A percentile compares a stretch with the other conserved stretches of the same genome.
These are phyloP conservation scores for Gallinago paraguaiae DNA, from an alignment of 2,113 vertebrate species.

Conservation along the genomic window DNA sequence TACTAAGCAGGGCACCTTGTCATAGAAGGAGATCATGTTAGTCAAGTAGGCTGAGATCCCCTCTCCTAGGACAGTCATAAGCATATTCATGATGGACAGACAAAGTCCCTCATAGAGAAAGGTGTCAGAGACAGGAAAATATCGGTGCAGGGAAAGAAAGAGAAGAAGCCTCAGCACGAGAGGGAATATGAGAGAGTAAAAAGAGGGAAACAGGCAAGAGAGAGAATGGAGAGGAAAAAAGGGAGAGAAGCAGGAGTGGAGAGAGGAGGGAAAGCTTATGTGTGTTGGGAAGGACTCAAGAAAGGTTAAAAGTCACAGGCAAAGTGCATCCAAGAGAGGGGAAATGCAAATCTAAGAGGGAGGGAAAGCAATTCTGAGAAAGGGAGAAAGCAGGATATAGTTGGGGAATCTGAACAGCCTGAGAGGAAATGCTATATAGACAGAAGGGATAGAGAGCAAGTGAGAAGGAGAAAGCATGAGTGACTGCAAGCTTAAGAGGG, in stretches of 20 bases:
- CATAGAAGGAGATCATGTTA: background rate
- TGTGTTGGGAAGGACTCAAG: background rate
- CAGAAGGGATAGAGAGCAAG: background rate
- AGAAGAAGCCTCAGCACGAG: background rate
- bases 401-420: background rate
- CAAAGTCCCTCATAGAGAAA: background rate
- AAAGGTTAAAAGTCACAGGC: background rate
- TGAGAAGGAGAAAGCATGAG: background rate
- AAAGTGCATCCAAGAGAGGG: background rate
- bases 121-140: background rate
- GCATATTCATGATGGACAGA: background rate
- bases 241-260: background rate
- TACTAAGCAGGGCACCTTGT: background rate
- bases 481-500: background rate
- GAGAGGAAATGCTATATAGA: background rate
- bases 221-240: background rate
- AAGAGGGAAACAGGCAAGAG: background rate
- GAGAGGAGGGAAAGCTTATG: background rate
- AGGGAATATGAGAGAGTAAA: background rate
- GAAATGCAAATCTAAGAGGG: background rate
- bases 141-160: background rate
- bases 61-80: background rate
- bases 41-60: background rate
- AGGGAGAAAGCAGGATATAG: background rate
- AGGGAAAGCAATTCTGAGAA: background rate